Base-by-base conservation (phyloP, 2,113 vertebrate genomes). In the Oncorhynchus masou region DNA sequence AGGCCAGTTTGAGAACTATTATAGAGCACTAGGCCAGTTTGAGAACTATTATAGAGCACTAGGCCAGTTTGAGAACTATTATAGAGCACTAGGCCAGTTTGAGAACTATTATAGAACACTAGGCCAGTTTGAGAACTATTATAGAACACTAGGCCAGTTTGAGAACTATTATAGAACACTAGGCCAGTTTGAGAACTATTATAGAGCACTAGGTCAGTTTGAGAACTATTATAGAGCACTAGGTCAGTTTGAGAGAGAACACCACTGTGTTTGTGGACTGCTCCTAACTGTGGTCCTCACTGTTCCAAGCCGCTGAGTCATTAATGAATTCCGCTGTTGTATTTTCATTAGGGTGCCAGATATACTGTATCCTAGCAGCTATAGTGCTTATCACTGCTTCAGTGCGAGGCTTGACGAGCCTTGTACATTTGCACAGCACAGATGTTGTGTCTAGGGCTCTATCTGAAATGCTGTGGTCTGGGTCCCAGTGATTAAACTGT, bases 291-390 rank as follows among this genome's bases (percentile, higher is more conserved):
- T 5, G 13, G 73, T 82, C 77, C 66, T 74, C 13, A 19, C 24
- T 67, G 65, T 27, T 67, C 65, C 65, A 67, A 67, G 74, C 67
- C 24, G 22, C 48, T 62, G 84, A 83, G 25, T 79, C 82, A 70
- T 39, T 48, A n/a, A 24, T 71, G 73, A 69, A 73, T 65, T 67
- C 78, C 62, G 13, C 70, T 83, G 0, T 62, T 29, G 39, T 12
- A 11, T 73, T 62, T 59, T 62, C 13, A 27, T 62, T 72, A 59
- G 31, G 45, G 62, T 66, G 49, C 3, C 7, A 74, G 54, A 70
- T 70, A 34, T 34, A 39, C 45, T 67, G 25, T 54, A 54, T 15
- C 51, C 24, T 29, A 27, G 65, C 5, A 27, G 25, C 29, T 67
- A 29, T 19, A 19, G 20, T 3, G 27, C 13, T 19, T 69, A 45